Evolutionary conservation across 2,888 invertebrate genomes (phyloP).

Genomic region (Melieria crassipennis): DNA sequence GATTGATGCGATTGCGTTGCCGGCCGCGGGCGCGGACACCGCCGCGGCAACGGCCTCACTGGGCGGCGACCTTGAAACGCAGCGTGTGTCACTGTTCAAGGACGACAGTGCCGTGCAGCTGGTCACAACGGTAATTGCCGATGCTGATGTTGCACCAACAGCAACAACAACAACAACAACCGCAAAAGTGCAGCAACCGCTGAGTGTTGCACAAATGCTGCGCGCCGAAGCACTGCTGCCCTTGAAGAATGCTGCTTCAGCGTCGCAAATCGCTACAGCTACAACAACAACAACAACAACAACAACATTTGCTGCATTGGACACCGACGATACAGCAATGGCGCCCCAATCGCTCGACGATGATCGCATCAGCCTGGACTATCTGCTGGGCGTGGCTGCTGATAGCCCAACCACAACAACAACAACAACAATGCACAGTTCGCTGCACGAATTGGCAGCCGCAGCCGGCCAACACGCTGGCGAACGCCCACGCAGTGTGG

Average conservation of each 20-base stretch:
- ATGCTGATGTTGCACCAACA: slow-evolving; percentile 33
- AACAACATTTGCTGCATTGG: slow-evolving; percentile 10
- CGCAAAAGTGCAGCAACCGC: slow-evolving; percentile 32
- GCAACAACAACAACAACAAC: slow-evolving; percentile 26
- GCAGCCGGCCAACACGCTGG: not conserved
- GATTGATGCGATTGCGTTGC: slow-evolving; percentile 59
- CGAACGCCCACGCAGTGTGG: slow-evolving; percentile 37
- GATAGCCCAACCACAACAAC: slow-evolving; percentile 28
- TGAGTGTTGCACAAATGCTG: slow-evolving; percentile 50
- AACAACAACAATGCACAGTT: slow-evolving; percentile 24
- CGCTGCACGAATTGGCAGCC: not conserved
- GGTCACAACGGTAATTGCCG: slow-evolving; percentile 47
- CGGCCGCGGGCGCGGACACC: slow-evolving; percentile 45
- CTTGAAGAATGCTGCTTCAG: slow-evolving; percentile 13
- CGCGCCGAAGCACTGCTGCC: slow-evolving; percentile 57
- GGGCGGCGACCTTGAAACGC: slow-evolving; percentile 29
- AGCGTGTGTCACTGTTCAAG: slow-evolving; percentile 35
- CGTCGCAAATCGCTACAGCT: slow-evolving; percentile 18
- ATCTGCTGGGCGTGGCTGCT: not conserved
- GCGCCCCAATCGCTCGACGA: too few relatives aligned
- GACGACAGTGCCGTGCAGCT: slow-evolving; percentile 49
- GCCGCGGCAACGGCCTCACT: slow-evolving; percentile 14
- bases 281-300: slow-evolving; percentile 23
- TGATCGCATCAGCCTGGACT: too few relatives aligned
- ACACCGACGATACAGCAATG: too few relatives aligned